Evolutionary conservation across 2,797 vertebrate genomes (phyloP), one percentile per base, ranked within the genome.

Genomic region (Chiroxiphia lanceolata): DNA sequence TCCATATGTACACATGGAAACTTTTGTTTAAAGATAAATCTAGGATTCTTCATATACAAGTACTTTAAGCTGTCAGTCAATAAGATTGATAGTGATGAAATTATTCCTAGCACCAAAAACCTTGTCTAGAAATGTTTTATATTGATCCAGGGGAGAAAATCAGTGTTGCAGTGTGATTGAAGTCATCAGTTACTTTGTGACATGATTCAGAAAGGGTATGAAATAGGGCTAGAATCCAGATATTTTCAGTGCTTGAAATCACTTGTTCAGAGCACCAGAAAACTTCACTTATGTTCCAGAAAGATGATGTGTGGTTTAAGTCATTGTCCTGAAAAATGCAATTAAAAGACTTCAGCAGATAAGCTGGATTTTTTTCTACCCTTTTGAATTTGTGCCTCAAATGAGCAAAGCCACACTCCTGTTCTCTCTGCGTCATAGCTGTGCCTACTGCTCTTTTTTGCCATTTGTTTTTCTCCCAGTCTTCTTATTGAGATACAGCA

Each of bases 141-240:
- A 92, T 94, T 84, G 95, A 95, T 95, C 82, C 59, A 77, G 60
- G 64, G 48, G 22, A 82, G 82, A 77, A 91, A 93, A 86, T 86
- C 76, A 81, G 81, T 86, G 80, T 74, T 95, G 82, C 79, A 47
- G 34, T 60, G 45, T 78, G 95, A 93, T 91, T 94, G 85, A 93
- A 97, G 75, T 89, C 67, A 95, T 96, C 87, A 77, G 40, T 96
- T 94, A 80, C 63, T 72, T 48, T 76, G 70, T 94, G 94, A 83
- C 85, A 86, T 40, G 85, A 56, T 82, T 88, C 59, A 91, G 89
- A 91, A 92, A 63, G 54, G 56, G 56, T 48, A 26, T 79, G 87
- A 82, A 79, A 83, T 53, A 87, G 56, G n/a, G 60, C 56, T 72
- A 19, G 83, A 84, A 74, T 78, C 78, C 87, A 78, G 69, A 3